Percentiles rank a stretch among this genome's conserved stretches.
Conservation (phyloP, 2,797 vertebrate species). For the Manis crassicaudata region DNA sequence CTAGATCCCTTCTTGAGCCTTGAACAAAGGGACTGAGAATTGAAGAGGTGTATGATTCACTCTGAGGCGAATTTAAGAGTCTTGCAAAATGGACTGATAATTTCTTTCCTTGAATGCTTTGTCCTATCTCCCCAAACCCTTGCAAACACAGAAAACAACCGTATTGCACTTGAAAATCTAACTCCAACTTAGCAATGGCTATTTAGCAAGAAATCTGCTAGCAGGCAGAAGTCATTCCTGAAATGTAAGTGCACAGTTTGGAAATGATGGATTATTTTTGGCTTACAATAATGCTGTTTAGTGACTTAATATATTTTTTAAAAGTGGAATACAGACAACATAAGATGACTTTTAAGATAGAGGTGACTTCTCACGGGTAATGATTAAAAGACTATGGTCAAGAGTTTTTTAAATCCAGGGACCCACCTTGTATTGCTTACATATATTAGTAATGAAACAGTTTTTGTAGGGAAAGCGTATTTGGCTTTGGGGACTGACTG, state of each 20-base stretch:
- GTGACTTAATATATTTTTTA: conserved; percentile 37
- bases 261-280: neutral
- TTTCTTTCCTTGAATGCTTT: conserved; percentile 39
- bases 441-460: neutral
- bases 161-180: conserved; percentile 25
- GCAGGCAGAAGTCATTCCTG: conserved; percentile 20
- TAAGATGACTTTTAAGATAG: neutral
- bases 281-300: neutral
- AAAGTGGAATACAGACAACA: conserved; percentile 12
- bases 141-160: neutral
- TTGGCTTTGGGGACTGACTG: neutral
- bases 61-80: neutral
- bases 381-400: neutral
- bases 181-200: neutral
- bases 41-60: conserved; percentile 5
- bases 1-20: neutral
- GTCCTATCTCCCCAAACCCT: neutral
- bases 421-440: neutral
- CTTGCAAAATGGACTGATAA: neutral
- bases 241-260: conserved; percentile 16
- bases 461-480: neutral
- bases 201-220: conserved; percentile 11
- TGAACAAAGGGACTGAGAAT: neutral
- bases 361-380: neutral
- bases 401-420: neutral